phyloP scores from a whole-genome alignment of 2,797 vertebrate genomes.

The Pachyuromys duprasi region DNA sequence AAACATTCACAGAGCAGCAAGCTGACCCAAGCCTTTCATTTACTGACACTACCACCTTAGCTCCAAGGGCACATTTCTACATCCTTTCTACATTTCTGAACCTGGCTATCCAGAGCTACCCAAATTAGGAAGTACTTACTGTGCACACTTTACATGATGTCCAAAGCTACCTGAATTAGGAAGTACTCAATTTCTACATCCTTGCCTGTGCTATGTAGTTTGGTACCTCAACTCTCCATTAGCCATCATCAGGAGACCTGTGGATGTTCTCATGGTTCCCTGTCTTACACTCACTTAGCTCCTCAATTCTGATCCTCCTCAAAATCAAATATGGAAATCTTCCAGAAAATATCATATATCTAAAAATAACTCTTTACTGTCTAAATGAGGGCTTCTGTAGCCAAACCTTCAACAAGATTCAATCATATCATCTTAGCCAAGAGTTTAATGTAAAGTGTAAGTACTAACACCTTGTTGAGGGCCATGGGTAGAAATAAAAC shows the following conservation, averaged over 20 bases:
- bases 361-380: neutral
- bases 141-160: neutral
- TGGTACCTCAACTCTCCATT: conserved; percentile 38
- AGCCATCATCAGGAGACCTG: neutral
- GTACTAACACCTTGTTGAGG: neutral
- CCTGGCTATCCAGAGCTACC: conserved; percentile 12
- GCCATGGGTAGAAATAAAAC: neutral
- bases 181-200: conserved; percentile 10
- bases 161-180: neutral
- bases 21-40: conserved; percentile 71
- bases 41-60: conserved; percentile 50
- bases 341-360: neutral
- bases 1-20: conserved; percentile 74
- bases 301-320: neutral
- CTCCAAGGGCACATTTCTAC: conserved; percentile 27
- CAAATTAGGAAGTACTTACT: neutral
- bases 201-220: neutral
- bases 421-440: neutral
- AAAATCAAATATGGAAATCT: neutral
- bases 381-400: neutral
- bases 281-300: neutral
- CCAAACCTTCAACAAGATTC: neutral
- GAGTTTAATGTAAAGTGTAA: neutral
- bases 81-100: conserved; percentile 8
- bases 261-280: conserved; percentile 2